Percentiles rank a stretch among this genome's conserved stretches.
Conservation (phyloP, 2,888 invertebrate genomes). For the Apomyelois bistriatella region DNA sequence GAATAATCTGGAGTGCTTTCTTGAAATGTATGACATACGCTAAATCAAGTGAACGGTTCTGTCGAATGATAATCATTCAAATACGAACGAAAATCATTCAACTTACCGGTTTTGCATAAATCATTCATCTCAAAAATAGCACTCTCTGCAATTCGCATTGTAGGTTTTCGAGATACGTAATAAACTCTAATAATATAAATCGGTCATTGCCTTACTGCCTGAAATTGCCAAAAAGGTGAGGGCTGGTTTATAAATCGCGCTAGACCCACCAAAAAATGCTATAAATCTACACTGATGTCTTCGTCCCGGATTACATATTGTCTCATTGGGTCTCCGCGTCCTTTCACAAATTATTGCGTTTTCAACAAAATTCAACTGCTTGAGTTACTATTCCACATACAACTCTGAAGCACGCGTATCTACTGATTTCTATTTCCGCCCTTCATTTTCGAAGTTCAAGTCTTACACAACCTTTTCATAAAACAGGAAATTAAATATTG, state of each 20-base stretch:
- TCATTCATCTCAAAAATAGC: too few species aligned
- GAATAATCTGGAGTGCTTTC: too few species aligned
- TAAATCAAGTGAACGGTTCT: too few species aligned
- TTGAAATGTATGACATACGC: too few species aligned
- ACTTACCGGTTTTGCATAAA: too few species aligned
- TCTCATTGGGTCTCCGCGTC: conserved; percentile 13
- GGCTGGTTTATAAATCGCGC: conserved; percentile 13
- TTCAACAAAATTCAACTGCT: not conserved
- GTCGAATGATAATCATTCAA: too few species aligned
- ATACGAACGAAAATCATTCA: too few species aligned
- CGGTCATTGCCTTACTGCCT: not conserved
- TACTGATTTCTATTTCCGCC: conserved; percentile 47
- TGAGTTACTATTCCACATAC: conserved; percentile 12
- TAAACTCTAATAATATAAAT: too few species aligned
- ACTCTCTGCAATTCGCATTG: too few species aligned
- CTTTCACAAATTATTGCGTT: conserved; percentile 9
- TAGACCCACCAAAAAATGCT: conserved; percentile 15
- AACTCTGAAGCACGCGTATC: conserved; percentile 23
- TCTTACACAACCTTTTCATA: conserved; percentile 42
- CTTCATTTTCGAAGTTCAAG: conserved; percentile 44
- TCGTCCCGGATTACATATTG: conserved; percentile 11
- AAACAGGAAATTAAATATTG: conserved; percentile 58
- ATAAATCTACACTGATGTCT: conserved; percentile 20
- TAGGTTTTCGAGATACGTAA: too few species aligned
- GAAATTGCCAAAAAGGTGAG: too few species aligned